phyloP scores from a whole-genome alignment of 2,888 invertebrate species.

The Nipponacmea schrenckii region DNA sequence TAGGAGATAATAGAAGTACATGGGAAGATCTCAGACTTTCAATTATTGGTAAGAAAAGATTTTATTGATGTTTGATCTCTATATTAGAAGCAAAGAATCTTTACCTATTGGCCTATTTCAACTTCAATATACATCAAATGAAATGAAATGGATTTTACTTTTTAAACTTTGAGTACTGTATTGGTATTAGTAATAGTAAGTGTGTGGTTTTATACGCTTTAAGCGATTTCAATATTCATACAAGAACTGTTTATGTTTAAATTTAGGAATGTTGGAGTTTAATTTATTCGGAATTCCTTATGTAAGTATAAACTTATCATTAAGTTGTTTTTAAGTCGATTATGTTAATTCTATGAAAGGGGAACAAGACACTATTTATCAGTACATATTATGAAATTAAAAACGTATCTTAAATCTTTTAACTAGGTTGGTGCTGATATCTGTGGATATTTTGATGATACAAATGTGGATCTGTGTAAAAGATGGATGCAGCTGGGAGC shows the following conservation, averaged over 20 bases:
- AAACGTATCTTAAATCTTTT: not conserved
- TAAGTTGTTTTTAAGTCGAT: not conserved
- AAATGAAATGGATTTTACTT: no score
- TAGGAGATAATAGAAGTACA: constrained; percentile 61
- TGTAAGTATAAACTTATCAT: constrained; percentile 63
- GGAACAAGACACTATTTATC: no score
- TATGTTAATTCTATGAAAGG: no score
- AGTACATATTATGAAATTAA: not conserved
- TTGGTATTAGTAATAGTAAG: no score
- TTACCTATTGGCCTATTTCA: no score
- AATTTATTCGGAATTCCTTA: constrained; percentile 84
- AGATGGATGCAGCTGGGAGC: constrained; percentile 66
- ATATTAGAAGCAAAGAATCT: no score
- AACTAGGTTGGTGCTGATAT: constrained; percentile 63
- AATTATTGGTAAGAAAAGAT: constrained; percentile 70
- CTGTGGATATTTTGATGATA: constrained; percentile 58
- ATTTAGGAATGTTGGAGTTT: constrained; percentile 74
- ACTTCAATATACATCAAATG: no score
- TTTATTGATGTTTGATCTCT: no score
- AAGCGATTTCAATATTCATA: no score
- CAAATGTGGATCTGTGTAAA: constrained; percentile 54
- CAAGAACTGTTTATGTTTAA: not conserved
- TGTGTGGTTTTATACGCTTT: no score
- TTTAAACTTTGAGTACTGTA: no score
- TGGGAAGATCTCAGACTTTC: constrained; percentile 66